A percentile compares a stretch with the other conserved stretches of the same genome.
Conservation (phyloP, 2,113 vertebrate species). For the Ictalurus punctatus region DNA sequence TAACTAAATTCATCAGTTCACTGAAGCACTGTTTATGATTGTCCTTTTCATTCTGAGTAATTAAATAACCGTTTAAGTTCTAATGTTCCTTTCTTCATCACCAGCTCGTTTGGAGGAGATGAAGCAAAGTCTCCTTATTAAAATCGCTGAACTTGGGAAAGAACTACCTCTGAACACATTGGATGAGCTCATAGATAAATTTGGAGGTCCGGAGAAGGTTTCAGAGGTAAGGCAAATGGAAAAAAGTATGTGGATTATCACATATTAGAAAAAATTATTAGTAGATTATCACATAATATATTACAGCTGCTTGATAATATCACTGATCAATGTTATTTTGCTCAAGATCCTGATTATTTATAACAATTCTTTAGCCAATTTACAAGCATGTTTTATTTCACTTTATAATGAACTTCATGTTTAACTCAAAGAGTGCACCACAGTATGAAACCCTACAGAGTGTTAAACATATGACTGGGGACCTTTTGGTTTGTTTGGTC, state of each 20-base stretch:
- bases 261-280: background rate
- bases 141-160: constrained; percentile 86
- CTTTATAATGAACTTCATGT: too few relatives aligned
- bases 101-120: constrained; percentile 82
- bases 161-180: constrained; percentile 96
- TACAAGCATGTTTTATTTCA: too few relatives aligned
- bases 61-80: background rate
- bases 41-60: background rate
- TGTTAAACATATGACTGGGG: background rate
- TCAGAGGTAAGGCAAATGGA: constrained; percentile 79
- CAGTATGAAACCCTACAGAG: background rate
- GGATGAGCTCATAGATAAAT: constrained; percentile 91
- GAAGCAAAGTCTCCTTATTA: constrained; percentile 86
- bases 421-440: too few relatives aligned
- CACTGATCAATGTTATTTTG: background rate
- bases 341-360: too few relatives aligned
- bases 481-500: background rate
- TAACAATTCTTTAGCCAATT: too few relatives aligned
- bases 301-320: background rate
- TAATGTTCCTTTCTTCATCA: constrained; percentile 27
- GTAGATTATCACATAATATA: background rate
- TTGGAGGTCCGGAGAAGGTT: constrained; percentile 90
- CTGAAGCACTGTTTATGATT: background rate
- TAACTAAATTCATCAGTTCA: background rate
- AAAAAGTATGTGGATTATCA: background rate